Conservation (phyloP, 2,113 vertebrate species). For the Merops nubicus region DNA sequence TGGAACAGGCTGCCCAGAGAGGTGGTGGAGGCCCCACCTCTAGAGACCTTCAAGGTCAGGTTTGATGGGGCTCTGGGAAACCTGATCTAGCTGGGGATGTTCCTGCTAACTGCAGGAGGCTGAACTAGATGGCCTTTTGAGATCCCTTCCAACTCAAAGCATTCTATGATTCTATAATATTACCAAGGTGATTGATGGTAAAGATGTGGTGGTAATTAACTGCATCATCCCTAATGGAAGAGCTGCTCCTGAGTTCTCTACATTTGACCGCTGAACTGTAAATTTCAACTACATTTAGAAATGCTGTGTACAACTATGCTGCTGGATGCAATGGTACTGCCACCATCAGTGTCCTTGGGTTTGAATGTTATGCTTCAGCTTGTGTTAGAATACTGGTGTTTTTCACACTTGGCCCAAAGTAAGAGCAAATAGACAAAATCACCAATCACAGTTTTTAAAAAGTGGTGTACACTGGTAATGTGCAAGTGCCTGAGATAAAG, state of each 20-base stretch:
- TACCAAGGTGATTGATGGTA: background rate
- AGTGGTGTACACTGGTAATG: background rate
- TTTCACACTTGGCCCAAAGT: background rate
- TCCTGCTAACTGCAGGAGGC: too few relatives aligned
- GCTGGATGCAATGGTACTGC: background rate
- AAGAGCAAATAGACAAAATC: background rate
- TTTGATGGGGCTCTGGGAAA: too few relatives aligned
- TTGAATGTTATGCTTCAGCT: background rate
- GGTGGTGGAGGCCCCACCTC: too few relatives aligned
- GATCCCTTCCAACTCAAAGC: too few relatives aligned
- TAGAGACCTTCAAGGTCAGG: too few relatives aligned
- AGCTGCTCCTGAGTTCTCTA: background rate
- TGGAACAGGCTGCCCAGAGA: too few relatives aligned
- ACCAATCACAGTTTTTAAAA: background rate
- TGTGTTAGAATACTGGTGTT: rapidly evolving
- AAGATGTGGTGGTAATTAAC: background rate
- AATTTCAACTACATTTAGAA: background rate
- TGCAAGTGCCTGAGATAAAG: background rate
- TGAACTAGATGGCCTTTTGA: too few relatives aligned
- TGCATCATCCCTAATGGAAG: background rate
- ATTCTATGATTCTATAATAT: too few relatives aligned
- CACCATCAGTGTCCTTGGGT: background rate
- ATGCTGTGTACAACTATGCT: background rate
- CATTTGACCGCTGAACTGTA: background rate
- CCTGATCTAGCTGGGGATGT: too few relatives aligned